Conservation (phyloP, 2,888 invertebrate species). For the Branchinecta sandiegonensis region DNA sequence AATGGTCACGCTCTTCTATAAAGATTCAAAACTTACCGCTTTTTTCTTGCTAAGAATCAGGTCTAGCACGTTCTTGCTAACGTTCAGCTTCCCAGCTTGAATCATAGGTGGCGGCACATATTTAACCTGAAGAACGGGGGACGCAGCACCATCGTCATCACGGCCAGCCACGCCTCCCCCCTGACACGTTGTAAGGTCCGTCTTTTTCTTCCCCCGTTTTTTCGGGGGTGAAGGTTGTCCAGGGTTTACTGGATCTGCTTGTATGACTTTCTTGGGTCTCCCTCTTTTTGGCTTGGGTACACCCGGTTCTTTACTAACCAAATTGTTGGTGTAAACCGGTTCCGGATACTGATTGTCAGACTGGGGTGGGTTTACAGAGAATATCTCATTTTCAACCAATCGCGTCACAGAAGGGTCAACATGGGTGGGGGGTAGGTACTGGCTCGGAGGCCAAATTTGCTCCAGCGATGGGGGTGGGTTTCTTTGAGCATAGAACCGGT, state of each 20-base stretch:
- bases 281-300: background rate
- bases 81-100: background rate
- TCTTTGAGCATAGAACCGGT: background rate
- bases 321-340: background rate
- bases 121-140: slow-evolving; percentile 10
- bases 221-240: background rate
- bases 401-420: background rate
- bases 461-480: background rate
- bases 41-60: slow-evolving; percentile 4
- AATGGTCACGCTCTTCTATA: too few species aligned
- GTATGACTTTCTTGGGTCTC: slow-evolving; percentile 12
- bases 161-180: background rate
- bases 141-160: background rate
- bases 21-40: background rate
- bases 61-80: slow-evolving; percentile 9
- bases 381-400: background rate
- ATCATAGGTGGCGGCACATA: slow-evolving; percentile 1
- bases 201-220: background rate
- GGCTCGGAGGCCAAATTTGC: background rate
- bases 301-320: background rate
- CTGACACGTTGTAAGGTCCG: background rate
- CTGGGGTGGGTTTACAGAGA: background rate
- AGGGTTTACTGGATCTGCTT: background rate
- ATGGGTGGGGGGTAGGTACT: slow-evolving; percentile 11
- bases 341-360: background rate